A percentile compares a stretch with the other conserved stretches of the same genome.
Conservation (phyloP, 2,888 invertebrate species). For the Helleia helle region DNA sequence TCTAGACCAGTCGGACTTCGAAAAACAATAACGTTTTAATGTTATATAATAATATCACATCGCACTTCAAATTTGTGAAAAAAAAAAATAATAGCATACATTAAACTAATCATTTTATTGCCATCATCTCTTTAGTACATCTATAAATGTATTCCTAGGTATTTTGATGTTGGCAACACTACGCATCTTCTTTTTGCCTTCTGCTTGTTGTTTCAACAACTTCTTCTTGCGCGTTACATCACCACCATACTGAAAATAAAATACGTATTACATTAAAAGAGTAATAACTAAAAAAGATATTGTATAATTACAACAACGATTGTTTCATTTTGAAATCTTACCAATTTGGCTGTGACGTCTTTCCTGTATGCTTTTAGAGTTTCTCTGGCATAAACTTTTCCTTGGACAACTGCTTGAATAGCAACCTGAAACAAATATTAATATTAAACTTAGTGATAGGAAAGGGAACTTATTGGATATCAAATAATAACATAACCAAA, state of each 20-base stretch:
- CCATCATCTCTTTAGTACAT: conserved; percentile 83
- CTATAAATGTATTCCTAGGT: conserved; percentile 94
- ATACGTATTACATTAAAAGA: too few species aligned
- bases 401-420: conserved; percentile 87
- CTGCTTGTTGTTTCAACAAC: conserved; percentile 89
- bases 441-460: too few species aligned
- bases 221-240: conserved; percentile 93
- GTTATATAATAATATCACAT: too few species aligned
- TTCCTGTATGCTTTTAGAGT: conserved; percentile 90
- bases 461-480: too few species aligned
- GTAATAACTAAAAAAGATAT: too few species aligned
- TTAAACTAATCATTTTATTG: conserved; percentile 4
- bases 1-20: too few species aligned
- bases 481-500: too few species aligned
- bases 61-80: too few species aligned
- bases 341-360: conserved; percentile 95
- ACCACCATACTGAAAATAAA: conserved; percentile 88
- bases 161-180: conserved; percentile 92
- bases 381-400: conserved; percentile 88
- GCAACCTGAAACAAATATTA: conserved; percentile 72
- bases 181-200: conserved; percentile 95
- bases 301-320: too few species aligned
- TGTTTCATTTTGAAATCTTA: conserved; percentile 57
- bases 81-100: not conserved
- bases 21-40: too few species aligned